A percentile compares a stretch with the other conserved stretches of the same genome.
Evolutionary conservation across 2,888 invertebrate genomes (phyloP).

Genomic region (Lagria hirta): DNA sequence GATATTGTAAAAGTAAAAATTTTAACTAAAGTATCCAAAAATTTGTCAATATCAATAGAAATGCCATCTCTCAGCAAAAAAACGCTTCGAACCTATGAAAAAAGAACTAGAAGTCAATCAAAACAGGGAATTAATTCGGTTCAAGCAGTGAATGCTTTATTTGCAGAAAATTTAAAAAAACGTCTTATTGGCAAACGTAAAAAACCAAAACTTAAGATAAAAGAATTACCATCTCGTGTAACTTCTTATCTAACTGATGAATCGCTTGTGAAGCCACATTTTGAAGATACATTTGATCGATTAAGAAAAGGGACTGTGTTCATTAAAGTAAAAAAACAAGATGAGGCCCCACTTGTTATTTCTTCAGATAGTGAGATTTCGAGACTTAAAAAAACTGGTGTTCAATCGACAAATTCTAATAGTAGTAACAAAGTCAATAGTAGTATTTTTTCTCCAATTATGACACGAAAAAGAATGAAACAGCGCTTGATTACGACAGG

Average conservation of each 20-base stretch:
- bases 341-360: not conserved
- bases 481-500: too few relatives aligned
- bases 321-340: constrained; percentile 19
- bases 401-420: too few relatives aligned
- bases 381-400: too few relatives aligned
- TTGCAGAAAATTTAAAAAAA: constrained; percentile 15
- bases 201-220: constrained; percentile 7
- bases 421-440: too few relatives aligned
- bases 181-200: constrained; percentile 6
- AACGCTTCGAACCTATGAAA: constrained; percentile 12
- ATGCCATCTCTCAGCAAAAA: constrained; percentile 11
- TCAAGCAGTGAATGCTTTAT: constrained; percentile 14
- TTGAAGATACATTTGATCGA: constrained; percentile 42
- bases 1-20: too few relatives aligned
- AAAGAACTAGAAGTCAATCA: constrained; percentile 1
- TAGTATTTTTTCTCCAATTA: constrained; percentile 6
- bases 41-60: too few relatives aligned
- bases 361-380: constrained; percentile 12
- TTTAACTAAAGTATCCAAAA: too few relatives aligned
- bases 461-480: too few relatives aligned
- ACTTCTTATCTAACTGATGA: constrained; percentile 28
- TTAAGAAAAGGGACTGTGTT: constrained; percentile 29
- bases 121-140: constrained; percentile 6
- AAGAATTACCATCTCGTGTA: constrained; percentile 12
- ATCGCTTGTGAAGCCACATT: constrained; percentile 32